These are phyloP conservation scores for Tetrao urogallus DNA, from an alignment of 2,113 vertebrate species.

Conservation along the genomic window DNA sequence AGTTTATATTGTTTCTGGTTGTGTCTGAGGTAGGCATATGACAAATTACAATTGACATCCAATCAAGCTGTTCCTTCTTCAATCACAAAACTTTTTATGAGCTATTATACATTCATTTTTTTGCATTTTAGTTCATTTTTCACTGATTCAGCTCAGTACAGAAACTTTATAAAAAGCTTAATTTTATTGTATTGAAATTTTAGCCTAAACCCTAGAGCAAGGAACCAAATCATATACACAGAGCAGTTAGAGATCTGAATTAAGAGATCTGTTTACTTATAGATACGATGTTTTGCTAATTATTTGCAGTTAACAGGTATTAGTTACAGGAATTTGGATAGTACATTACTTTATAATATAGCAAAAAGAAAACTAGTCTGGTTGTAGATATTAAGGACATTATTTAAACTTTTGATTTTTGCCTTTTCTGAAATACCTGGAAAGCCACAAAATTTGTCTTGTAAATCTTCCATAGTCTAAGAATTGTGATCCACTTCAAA, in stretches of 20 bases:
- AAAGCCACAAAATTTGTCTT: neutral
- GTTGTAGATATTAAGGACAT: neutral
- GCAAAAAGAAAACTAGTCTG: neutral
- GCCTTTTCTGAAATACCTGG: neutral
- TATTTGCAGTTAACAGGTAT: neutral
- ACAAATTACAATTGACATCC: neutral
- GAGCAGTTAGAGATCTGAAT: no score
- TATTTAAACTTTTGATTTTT: neutral
- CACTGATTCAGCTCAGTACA: neutral
- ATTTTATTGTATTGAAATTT: neutral
- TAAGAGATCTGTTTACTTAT: neutral
- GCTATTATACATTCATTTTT: neutral
- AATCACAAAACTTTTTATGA: neutral
- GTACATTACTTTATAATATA: neutral
- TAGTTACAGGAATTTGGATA: neutral
- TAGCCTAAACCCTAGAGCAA: neutral
- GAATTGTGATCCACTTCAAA: neutral
- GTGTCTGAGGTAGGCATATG: neutral
- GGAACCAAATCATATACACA: neutral
- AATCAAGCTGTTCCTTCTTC: neutral
- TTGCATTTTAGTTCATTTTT: neutral
- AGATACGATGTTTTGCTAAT: neutral
- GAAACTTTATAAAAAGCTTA: neutral
- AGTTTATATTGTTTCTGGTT: neutral
- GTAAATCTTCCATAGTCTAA: neutral